These are phyloP conservation scores for Pelosia muscerda DNA, from an alignment of 2,888 invertebrate species.

Conservation along the genomic window DNA sequence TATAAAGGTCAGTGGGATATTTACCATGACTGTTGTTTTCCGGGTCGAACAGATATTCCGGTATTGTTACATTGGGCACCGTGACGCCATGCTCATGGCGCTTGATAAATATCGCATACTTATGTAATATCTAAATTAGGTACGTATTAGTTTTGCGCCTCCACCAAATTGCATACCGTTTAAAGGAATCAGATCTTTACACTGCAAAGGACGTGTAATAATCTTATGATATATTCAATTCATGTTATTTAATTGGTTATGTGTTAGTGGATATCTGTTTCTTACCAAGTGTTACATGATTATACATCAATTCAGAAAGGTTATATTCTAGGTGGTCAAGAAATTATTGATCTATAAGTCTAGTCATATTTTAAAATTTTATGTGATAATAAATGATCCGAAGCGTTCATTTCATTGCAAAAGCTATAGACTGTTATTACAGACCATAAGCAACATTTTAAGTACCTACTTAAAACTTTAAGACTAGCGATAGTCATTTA, in stretches of 20 bases:
- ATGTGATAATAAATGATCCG: constrained; percentile 24
- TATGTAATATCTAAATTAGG: too few species aligned
- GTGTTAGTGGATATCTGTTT: neutral
- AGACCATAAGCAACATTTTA: constrained; percentile 39
- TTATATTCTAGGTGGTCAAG: neutral
- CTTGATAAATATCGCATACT: too few species aligned
- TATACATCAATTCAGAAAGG: neutral
- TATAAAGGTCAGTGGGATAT: too few species aligned
- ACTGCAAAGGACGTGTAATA: neutral
- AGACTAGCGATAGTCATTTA: constrained; percentile 33
- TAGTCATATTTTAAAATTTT: constrained; percentile 26
- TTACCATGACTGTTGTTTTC: too few species aligned
- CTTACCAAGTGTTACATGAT: neutral
- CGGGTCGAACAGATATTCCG: too few species aligned
- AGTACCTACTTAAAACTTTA: constrained; percentile 41
- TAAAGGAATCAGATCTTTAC: neutral
- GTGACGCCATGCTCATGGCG: neutral
- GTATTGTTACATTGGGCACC: too few species aligned
- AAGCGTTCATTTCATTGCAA: constrained; percentile 34
- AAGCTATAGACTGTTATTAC: constrained; percentile 36
- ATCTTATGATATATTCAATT: neutral
- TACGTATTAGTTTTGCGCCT: too few species aligned
- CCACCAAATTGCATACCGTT: neutral
- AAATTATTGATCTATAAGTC: neutral
- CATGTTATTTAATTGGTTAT: neutral